A percentile compares a stretch with the other conserved stretches of the same genome.
phyloP scores from a whole-genome alignment of 1,140 invertebrate species.

The Diprion similis region DNA sequence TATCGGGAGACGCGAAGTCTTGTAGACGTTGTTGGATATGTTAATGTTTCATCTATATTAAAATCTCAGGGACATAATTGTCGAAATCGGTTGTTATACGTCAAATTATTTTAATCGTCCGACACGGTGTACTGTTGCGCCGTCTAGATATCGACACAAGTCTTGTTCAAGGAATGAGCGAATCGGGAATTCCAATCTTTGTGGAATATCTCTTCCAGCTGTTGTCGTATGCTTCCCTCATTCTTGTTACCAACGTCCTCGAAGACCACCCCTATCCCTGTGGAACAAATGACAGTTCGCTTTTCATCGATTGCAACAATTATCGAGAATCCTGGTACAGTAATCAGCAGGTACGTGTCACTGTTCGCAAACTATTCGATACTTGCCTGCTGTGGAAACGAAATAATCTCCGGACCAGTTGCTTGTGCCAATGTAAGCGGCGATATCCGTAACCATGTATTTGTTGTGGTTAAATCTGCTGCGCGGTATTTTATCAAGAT shows the following conservation, averaged over 20 bases:
- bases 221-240: conserved; percentile 67
- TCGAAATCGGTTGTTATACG: too few relatives aligned
- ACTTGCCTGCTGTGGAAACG: conserved; percentile 81
- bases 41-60: too few relatives aligned
- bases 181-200: conserved; percentile 89
- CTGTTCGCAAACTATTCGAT: neutral
- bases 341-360: too few relatives aligned
- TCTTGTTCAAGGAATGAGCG: conserved; percentile 59
- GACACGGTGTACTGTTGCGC: neutral
- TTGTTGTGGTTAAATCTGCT: conserved; percentile 97
- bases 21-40: too few relatives aligned
- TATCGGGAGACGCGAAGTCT: too few relatives aligned
- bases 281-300: conserved; percentile 69
- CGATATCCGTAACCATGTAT: conserved; percentile 97
- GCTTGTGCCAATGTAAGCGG: conserved; percentile 95
- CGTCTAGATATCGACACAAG: neutral
- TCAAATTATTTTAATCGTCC: neutral
- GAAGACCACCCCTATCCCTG: conserved; percentile 65
- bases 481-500: conserved; percentile 86
- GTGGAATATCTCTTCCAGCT: conserved; percentile 83
- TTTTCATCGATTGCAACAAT: neutral
- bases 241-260: conserved; percentile 51
- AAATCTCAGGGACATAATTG: too few relatives aligned
- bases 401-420: conserved; percentile 99
- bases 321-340: neutral